These are phyloP conservation scores for Leucosticte australis DNA, from an alignment of 2,113 vertebrate species.

Conservation along the genomic window DNA sequence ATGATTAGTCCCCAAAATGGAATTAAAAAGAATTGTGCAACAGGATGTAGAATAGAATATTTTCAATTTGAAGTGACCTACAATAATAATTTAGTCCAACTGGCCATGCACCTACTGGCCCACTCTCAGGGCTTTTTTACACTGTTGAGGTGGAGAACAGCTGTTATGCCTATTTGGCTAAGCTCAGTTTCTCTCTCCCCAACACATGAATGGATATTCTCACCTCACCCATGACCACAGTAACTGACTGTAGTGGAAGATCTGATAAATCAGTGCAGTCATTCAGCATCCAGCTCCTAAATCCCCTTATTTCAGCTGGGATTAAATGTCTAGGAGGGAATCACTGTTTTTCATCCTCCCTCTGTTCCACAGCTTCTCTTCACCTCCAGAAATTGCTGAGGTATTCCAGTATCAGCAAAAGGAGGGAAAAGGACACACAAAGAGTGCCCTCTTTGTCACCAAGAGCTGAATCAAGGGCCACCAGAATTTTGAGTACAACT, in stretches of 20 bases:
- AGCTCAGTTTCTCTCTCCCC: not conserved
- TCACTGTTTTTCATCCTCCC: not conserved
- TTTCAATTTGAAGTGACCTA: not conserved
- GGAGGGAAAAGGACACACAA: not conserved
- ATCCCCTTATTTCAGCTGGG: not conserved
- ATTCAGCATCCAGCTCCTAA: not conserved
- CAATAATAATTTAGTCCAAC: not conserved
- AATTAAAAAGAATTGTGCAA: not conserved
- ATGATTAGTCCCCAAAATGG: not conserved
- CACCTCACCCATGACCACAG: not conserved
- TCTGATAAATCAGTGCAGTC: not conserved
- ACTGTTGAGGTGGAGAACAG: not conserved
- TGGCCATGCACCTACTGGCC: not conserved
- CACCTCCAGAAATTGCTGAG: not conserved
- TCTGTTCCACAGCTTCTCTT: not conserved
- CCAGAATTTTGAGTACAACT: not conserved
- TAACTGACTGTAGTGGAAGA: not conserved
- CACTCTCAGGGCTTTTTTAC: not conserved
- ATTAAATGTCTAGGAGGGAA: not conserved
- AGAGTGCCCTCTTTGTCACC: not conserved
- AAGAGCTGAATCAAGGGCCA: not conserved
- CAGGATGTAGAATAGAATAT: not conserved
- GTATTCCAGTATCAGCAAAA: not conserved
- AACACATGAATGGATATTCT: not conserved
- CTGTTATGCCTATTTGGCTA: not conserved